Percentiles rank a stretch among this genome's conserved stretches.
phyloP scores from a whole-genome alignment of 2,888 invertebrate species.

The Aspidapion aeneum region DNA sequence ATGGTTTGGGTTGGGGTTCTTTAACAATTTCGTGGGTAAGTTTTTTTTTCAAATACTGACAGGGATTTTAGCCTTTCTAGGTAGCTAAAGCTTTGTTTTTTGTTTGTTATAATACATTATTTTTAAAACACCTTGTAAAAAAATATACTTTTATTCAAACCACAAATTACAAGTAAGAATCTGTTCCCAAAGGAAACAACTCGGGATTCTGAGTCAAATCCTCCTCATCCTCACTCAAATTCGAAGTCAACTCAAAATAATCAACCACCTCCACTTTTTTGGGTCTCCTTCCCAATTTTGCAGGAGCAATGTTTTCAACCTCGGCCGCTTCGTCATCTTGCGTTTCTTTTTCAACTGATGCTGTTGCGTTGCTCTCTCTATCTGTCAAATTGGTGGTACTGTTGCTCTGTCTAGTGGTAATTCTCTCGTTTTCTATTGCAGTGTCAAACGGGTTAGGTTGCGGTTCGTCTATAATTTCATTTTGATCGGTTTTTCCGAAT shows the following conservation, averaged over 20 bases:
- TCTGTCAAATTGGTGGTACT: slow-evolving; percentile 3
- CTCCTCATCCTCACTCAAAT: slow-evolving; percentile 17
- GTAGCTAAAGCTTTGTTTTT: slow-evolving; percentile 26
- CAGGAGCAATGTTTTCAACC: not conserved
- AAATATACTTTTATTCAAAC: too few species aligned
- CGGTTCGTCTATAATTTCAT: not conserved
- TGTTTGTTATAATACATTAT: slow-evolving; percentile 22
- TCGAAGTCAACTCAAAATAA: slow-evolving; percentile 5
- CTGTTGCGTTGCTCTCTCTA: slow-evolving; percentile 11
- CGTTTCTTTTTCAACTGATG: slow-evolving; percentile 5
- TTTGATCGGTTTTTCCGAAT: slow-evolving; percentile 31
- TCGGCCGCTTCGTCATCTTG: slow-evolving; percentile 16
- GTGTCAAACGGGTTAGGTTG: not conserved
- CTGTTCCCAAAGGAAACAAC: slow-evolving; percentile 31
- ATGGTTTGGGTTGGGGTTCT: not conserved
- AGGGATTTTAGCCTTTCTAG: slow-evolving; percentile 28
- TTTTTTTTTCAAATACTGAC: slow-evolving; percentile 32
- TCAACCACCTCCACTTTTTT: slow-evolving; percentile 6
- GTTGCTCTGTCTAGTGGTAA: not conserved
- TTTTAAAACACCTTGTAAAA: too few species aligned
- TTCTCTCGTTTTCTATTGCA: not conserved
- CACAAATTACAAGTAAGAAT: slow-evolving; percentile 28
- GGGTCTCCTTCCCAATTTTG: slow-evolving; percentile 4
- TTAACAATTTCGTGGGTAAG: slow-evolving; percentile 13
- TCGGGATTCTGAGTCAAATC: slow-evolving; percentile 27